phyloP scores from a whole-genome alignment of 2,888 invertebrate genomes.

The Tipula unca region DNA sequence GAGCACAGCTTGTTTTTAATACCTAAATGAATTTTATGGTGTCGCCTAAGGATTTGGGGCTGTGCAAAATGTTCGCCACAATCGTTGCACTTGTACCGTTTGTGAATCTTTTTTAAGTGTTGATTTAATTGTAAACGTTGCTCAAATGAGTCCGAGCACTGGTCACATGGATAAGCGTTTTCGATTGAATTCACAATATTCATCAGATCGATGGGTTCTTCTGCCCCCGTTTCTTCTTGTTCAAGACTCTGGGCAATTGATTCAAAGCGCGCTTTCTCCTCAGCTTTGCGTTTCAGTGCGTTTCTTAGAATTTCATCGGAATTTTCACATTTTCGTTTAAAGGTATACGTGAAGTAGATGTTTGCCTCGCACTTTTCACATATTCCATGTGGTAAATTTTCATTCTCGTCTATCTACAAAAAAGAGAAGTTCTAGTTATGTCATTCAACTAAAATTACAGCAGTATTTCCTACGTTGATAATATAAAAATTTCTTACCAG shows the following conservation, averaged over 20 bases:
- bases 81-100: conserved; percentile 32
- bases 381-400: conserved; percentile 27
- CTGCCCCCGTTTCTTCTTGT: background rate
- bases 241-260: background rate
- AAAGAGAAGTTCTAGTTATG: background rate
- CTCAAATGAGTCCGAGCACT: conserved; percentile 39
- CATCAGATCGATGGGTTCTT: background rate
- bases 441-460: too few relatives aligned
- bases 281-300: background rate
- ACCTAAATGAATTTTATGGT: conserved; percentile 33
- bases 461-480: background rate
- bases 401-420: conserved; percentile 26
- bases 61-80: conserved; percentile 42
- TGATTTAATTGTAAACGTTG: conserved; percentile 35
- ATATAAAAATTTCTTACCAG: background rate
- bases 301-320: conserved; percentile 25
- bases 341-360: conserved; percentile 23
- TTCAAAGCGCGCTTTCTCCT: background rate
- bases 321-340: conserved; percentile 26
- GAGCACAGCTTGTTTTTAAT: conserved; percentile 29
- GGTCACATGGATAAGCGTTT: conserved; percentile 33
- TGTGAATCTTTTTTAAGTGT: conserved; percentile 24
- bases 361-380: conserved; percentile 25
- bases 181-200: background rate
- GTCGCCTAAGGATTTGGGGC: conserved; percentile 40